Evolutionary conservation across 2,888 invertebrate genomes (phyloP), one percentile per base, ranked within the genome.

Genomic region (Eilema griseolum): DNA sequence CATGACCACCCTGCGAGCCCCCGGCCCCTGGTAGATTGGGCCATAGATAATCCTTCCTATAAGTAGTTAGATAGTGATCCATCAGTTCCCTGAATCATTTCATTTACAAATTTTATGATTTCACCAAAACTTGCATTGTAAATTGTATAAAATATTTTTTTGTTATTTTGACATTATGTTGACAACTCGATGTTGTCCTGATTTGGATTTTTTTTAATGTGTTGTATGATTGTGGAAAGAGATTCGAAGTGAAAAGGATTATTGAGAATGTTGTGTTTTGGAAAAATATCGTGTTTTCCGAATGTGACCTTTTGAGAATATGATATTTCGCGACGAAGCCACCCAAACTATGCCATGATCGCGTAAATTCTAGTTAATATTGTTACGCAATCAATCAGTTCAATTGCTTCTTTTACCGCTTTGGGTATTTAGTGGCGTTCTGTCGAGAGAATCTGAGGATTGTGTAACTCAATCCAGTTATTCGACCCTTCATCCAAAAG

Each of bases 1-100:
- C 41, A 41, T 41, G 41, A 14, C 82, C 69, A 3, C 62, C 26
- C 3, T 24, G 46, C 12, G 67, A 59, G 10, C 62, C 52, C 1
- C 52, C 81, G 0, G 85, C 75, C 0, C 89, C 89, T 0, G 94
- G 93, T 61, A 93, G 72, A 73, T 93, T 92, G 0, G 97, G 97
- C 97, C 97, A 97, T 26, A 96, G 82, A 79, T 96, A 97, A 86
- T 97, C 97, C 82, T 96, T 96, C 61, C 95, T 92, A 81, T 97
- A 97, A 0, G 96, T 96, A 0, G 97, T 96, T 69, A 96, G 88
- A 80, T 96, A 97, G 79, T 96, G 96, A 89, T 96, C 96, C 96
- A 96, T 96, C 75, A 56, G 60, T 63, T 70, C 41, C 24, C 33
- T 26, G 68, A 66, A 24, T 28, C 33, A 67, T 75, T 33, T 74